These are phyloP conservation scores for Halocaridina rubra DNA, from an alignment of 2,888 invertebrate genomes.

Conservation along the genomic window DNA sequence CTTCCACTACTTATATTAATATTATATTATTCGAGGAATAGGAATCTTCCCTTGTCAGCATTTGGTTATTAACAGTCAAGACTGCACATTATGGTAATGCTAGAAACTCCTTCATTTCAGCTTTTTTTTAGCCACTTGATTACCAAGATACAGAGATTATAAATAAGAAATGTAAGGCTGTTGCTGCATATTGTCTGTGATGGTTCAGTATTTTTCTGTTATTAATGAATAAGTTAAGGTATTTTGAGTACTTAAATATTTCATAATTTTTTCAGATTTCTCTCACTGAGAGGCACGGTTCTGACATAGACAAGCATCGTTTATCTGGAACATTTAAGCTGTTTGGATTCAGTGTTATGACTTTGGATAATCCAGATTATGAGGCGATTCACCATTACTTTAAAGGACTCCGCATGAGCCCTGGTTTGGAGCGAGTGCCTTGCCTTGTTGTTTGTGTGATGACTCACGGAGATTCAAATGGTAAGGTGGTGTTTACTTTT, in stretches of 20 bases:
- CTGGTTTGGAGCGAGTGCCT: slow-evolving; percentile 32
- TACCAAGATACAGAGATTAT: no score
- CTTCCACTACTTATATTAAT: no score
- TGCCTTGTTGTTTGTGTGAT: slow-evolving; percentile 59
- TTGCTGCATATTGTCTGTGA: background rate
- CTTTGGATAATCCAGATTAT: slow-evolving; percentile 51
- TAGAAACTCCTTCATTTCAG: no score
- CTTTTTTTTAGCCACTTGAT: no score
- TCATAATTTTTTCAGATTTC: slow-evolving; percentile 21
- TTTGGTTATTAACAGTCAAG: no score
- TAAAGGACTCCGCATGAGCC: slow-evolving; percentile 27
- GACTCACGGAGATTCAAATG: slow-evolving; percentile 61
- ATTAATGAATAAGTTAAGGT: no score
- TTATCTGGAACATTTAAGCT: slow-evolving; percentile 54
- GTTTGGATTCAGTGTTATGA: slow-evolving; percentile 56
- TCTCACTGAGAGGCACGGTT: slow-evolving; percentile 48
- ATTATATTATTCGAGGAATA: no score
- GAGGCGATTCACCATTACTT: slow-evolving; percentile 42
- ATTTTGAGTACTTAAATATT: no score
- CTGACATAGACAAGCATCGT: slow-evolving; percentile 53
- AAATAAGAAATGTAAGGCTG: no score
- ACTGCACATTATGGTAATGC: no score
- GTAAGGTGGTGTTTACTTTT: slow-evolving; percentile 23
- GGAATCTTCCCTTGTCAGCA: no score
- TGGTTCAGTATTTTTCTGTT: background rate